Base-by-base conservation (phyloP, 2,113 vertebrate genomes). In the Alligator sinensis region DNA sequence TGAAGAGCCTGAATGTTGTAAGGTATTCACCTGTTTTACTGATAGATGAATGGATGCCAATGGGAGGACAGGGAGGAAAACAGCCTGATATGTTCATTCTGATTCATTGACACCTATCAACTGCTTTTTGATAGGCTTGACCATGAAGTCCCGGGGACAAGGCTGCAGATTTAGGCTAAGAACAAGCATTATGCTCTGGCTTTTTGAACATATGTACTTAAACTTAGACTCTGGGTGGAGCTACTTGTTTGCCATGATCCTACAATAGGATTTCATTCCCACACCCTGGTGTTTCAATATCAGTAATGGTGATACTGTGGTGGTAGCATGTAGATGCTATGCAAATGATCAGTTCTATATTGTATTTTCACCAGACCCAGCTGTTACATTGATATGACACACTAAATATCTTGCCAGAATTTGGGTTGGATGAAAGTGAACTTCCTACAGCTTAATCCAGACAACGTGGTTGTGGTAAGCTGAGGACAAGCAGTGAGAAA, bases 321-420 rank as follows among this genome's bases (percentile, higher is more conserved):
- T 28, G 17, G 10, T 11, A 62, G 18, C 7, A 0, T 0, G 1
- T 1, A 18, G 0, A 0, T 9, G 62, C 30, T 55, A 4, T 58
- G 87, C 58, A 17, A 21, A 0, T 15, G 70, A 78, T 79, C 13
- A 47, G 1, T 30, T 66, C 79, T 66, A 58, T 1, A 0, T 82
- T 88, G 60, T 0, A 0, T 38, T 57, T 34, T n/a, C 59, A 6
- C 10, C 17, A 59, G 77, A 18, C 34, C 14, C 30, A 61, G 77
- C 59, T 62, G 77, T 21, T 4, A 1, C 5, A 0, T 15, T 58
- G 22, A 57, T 63, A 55, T 1, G 13, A 16, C 12, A 5, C 3
- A 27, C 80, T 74, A 14, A 61, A 19, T 3, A 38, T 5, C 70
- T 78, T 28, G 58, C 58, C 2, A 4, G 78, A 6, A 25, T 54